Evolutionary conservation across 2,888 invertebrate genomes (phyloP).

Genomic region (Cheilosia pagana): DNA sequence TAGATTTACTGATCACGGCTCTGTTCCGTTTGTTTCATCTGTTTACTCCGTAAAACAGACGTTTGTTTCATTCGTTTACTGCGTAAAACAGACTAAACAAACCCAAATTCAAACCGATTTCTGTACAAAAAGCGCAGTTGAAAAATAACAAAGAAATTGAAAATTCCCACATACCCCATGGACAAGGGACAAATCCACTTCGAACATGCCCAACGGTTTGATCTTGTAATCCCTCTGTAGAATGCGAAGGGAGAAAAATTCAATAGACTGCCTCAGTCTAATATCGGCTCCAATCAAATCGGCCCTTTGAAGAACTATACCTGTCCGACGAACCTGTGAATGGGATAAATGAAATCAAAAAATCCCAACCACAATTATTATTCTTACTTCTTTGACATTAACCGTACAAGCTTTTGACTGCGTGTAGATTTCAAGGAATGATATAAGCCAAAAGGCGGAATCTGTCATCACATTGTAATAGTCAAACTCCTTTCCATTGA

Average conservation of each 20-base stretch:
- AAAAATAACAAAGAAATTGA: too few species aligned
- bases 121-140: too few species aligned
- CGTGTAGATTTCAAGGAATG: conserved; percentile 78
- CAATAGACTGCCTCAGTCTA: conserved; percentile 79
- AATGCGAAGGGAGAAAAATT: conserved; percentile 79
- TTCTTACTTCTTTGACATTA: conserved; percentile 75
- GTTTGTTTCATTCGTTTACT: too few species aligned
- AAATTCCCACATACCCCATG: conserved; percentile 74
- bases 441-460: conserved; percentile 79
- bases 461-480: conserved; percentile 79
- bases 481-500: conserved; percentile 79
- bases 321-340: conserved; percentile 77
- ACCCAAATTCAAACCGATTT: too few species aligned
- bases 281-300: conserved; percentile 78
- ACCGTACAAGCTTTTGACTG: conserved; percentile 77
- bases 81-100: too few species aligned
- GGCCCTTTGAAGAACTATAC: conserved; percentile 78
- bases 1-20: too few species aligned
- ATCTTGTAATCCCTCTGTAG: conserved; percentile 78
- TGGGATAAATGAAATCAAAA: not conserved
- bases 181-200: conserved; percentile 79
- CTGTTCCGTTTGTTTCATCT: too few species aligned
- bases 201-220: conserved; percentile 79
- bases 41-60: too few species aligned
- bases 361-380: too few species aligned